Base-by-base conservation (phyloP, 2,113 vertebrate genomes). In the Ciconia maguari region DNA sequence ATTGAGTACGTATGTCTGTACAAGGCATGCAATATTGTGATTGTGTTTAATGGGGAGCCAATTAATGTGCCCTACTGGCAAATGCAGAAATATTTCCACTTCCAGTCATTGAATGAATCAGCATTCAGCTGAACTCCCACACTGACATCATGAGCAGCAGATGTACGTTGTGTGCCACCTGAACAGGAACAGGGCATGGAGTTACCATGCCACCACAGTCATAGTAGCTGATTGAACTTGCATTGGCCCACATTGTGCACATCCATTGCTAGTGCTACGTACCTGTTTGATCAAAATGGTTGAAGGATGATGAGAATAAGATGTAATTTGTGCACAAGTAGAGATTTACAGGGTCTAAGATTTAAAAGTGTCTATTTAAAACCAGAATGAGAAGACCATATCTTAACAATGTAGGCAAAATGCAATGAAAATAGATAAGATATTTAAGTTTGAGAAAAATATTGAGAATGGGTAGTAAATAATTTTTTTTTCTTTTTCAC, bases 201-300 rank as follows among this genome's bases (percentile, higher is more conserved):
- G 32, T 32, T 44, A 25, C 30, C 2, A 0, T 49, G 58, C 68
- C 22, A 11, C 60, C 1, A 2, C 62, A 42, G 46, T 26, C 54
- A 6, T 0, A n/a, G 70, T 7, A 60, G 22, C 60, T 49, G n/a
- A 5, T 6, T 61, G 36, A 79, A 32, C 51, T 62, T 48, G 24
- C 16, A 1, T 11, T 42, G 14, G 21, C 38, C 27, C 61, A 42
- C 2, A 0, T 2, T 51, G 36, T 10, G 6, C 6, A 1, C 11
- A 10, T 62, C 55, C n/a, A 3, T 14, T 58, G 29, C 48, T 82
- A 49, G 52, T 64, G 61, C 69, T 30, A 2, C 11, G 44, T 22
- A 57, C 66, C 55, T 55, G n/a, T 55, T 64, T 12, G 57, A 46
- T 61, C 30, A 80, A 42, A 62, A 34, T 7, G 2, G 14, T 41